A percentile compares a stretch with the other conserved stretches of the same genome.
Evolutionary conservation across 2,888 invertebrate genomes (phyloP).

Genomic region (Mesoligia furuncula): DNA sequence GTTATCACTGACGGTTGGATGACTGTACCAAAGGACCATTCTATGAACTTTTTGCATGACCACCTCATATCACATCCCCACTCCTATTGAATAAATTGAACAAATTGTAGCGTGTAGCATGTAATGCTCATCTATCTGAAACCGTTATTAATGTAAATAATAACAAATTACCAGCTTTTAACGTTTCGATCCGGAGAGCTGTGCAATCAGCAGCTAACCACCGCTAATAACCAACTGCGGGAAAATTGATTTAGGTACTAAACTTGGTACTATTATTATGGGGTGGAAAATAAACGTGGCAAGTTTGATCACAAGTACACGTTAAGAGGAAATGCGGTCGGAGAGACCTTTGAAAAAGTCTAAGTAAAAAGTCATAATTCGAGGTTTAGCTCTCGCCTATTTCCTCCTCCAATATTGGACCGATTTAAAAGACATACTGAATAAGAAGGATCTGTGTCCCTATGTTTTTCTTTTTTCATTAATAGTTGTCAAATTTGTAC

Average conservation of each 20-base stretch:
- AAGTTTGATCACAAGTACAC: neutral
- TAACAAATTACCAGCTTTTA: neutral
- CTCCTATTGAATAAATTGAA: conserved; percentile 2
- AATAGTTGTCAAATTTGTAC: too few relatives aligned
- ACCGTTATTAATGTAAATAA: neutral
- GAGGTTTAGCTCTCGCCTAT: too few relatives aligned
- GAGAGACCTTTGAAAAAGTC: too few relatives aligned
- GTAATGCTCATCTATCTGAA: neutral
- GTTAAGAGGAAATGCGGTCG: neutral
- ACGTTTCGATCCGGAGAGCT: neutral
- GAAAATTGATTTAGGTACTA: neutral
- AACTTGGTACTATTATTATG: conserved; percentile 4
- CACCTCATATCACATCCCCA: neutral
- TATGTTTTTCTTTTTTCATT: too few relatives aligned
- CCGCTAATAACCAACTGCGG: neutral
- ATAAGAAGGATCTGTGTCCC: too few relatives aligned
- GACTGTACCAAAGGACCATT: neutral
- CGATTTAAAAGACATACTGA: too few relatives aligned
- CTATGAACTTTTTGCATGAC: neutral
- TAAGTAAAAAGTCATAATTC: too few relatives aligned
- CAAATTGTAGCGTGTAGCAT: neutral
- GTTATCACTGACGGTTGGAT: neutral
- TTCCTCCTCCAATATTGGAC: too few relatives aligned
- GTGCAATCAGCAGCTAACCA: conserved; percentile 14
- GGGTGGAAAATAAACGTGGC: neutral